Conservation (phyloP, 2,797 vertebrate genomes). For the Sebastes oblongus region DNA sequence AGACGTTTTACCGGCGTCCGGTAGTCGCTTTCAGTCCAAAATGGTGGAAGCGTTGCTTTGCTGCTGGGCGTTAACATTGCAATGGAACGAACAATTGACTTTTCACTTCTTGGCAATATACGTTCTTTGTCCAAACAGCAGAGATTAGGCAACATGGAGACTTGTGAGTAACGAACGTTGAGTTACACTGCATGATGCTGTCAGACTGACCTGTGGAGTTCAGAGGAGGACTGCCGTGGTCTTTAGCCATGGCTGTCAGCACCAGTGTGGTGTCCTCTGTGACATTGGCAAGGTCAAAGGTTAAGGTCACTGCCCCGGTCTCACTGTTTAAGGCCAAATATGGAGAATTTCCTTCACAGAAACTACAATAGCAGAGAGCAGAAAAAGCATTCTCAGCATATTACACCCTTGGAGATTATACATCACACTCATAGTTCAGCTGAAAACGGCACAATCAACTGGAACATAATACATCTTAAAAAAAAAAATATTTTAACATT, state of each 20-base stretch:
- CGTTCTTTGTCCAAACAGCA: no score
- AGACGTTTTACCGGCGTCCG: no score
- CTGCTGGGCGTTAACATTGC: no score
- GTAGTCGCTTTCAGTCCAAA: no score
- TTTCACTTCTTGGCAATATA: no score
- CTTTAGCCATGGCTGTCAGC: slow-evolving; percentile 74
- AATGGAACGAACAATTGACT: no score
- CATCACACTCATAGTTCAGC: not conserved
- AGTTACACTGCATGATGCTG: no score
- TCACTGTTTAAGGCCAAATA: slow-evolving; percentile 66
- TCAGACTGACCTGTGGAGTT: slow-evolving; percentile 73
- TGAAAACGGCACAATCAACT: not conserved
- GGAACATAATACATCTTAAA: not conserved
- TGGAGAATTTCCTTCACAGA: slow-evolving; percentile 64
- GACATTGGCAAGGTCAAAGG: slow-evolving; percentile 64
- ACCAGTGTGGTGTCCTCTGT: slow-evolving; percentile 66
- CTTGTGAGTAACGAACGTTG: not conserved
- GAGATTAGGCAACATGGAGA: not conserved
- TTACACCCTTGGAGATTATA: not conserved
- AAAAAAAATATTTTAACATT: no score
- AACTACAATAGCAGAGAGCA: slow-evolving; percentile 52
- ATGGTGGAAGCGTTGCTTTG: rapidly evolving
- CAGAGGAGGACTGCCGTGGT: slow-evolving; percentile 77
- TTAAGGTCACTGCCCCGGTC: slow-evolving; percentile 79
- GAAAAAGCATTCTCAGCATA: not conserved